A percentile compares a stretch with the other conserved stretches of the same genome.
Conservation (phyloP, 2,888 invertebrate genomes). For the Aphelenchoides bicaudatus region DNA sequence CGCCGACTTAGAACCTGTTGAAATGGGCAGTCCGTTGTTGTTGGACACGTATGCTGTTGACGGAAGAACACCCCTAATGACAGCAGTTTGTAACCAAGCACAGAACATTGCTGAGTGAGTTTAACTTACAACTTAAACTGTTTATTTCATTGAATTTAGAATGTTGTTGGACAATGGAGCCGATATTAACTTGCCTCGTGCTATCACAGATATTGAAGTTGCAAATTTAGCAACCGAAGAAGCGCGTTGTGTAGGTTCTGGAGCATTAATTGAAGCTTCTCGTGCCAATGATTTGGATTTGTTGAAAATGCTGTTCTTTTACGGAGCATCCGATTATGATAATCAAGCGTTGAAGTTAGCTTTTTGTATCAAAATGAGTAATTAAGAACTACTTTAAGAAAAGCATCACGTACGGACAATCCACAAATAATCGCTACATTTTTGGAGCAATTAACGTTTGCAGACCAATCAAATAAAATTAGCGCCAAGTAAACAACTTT, state of each 20-base stretch:
- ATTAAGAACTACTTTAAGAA: neutral
- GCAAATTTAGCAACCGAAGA: conserved; percentile 38
- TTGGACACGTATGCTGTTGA: conserved; percentile 53
- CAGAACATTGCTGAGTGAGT: conserved; percentile 64
- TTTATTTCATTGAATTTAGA: conserved; percentile 22
- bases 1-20: conserved; percentile 6
- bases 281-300: conserved; percentile 70
- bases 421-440: conserved; percentile 39
- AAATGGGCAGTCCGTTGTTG: conserved; percentile 38
- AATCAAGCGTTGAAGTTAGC: conserved; percentile 72
- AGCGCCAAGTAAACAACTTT: neutral
- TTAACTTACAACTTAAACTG: neutral
- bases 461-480: conserved; percentile 80
- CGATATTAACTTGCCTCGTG: conserved; percentile 72
- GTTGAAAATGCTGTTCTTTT: conserved; percentile 74
- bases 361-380: too few relatives aligned
- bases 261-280: conserved; percentile 71
- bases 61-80: conserved; percentile 58
- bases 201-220: conserved; percentile 62
- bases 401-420: conserved; percentile 12
- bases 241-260: conserved; percentile 48
- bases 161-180: conserved; percentile 71
- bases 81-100: conserved; percentile 36
- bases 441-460: conserved; percentile 59
- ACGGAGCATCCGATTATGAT: conserved; percentile 80